Base-by-base conservation (phyloP, 2,888 invertebrate species). In the Prenolepis imparis region DNA sequence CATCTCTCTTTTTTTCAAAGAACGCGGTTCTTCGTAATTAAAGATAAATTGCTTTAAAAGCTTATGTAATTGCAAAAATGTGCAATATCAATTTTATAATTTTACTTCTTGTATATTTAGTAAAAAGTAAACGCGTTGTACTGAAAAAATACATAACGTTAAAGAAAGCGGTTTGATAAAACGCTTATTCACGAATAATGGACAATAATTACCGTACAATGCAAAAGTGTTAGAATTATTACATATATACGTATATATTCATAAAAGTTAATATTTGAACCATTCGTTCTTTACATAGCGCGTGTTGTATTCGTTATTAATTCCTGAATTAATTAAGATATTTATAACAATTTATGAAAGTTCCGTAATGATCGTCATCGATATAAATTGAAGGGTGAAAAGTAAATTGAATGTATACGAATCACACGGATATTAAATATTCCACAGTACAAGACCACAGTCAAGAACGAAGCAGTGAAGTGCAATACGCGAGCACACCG, bases 401-500 rank as follows among this genome's bases (percentile, higher is more conserved):
- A 52, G 59, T 28, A 48, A 78, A 72, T 75, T 63, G 15, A 64
- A 64, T 57, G 44, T 18, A n/a, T n/a, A 15, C 64, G 64, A 48
- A 66, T 68, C 44, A 57, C 44, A 57, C 12, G 24, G 63, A 68
- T 70, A 64, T 44, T 57, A n/a, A n/a, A 75, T 73, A 44, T 63
- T 73, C 48, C 83, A 75, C 83, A 75, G 86, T 18, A 18, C 48
- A 90, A 88, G 74, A 78, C 55, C 81, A 68, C 28, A 68, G 83
- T 85, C 84, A 55, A 41, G 48, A 81, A 28, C 64, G 52, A 41
- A 68, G 72, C 83, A 84, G 88, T 83, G 87, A 85, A 83, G 83
- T 86, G 82, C 82, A 82, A 89, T 84, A 81, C 78, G 72, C 84
- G 89, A 86, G 83, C 68, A 73, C 75, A 86, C 74, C 72, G 89